Evolutionary conservation across 30 jellyfish, hydroid and myxozoan species (phyloP).

Genomic region (Rhopilema esculentum): DNA sequence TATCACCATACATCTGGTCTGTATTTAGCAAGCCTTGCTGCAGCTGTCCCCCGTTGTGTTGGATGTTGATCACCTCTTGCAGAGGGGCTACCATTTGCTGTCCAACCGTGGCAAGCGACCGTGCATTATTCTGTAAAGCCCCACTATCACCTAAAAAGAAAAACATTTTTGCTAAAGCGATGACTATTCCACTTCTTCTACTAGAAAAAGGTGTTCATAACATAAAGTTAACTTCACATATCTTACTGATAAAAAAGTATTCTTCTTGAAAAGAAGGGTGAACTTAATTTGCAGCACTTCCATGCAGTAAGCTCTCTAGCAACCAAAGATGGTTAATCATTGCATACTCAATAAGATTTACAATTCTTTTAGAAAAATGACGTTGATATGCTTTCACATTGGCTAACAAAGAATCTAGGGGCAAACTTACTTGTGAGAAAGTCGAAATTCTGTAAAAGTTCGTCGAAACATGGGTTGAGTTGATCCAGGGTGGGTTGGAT

Average conservation of each 20-base stretch:
- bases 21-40: conserved; percentile 43
- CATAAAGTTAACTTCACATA: no score
- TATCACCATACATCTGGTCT: conserved; percentile 38
- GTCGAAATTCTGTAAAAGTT: conserved; percentile 90
- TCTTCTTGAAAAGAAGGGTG: no score
- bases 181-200: neutral
- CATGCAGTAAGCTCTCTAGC: no score
- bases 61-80: conserved; percentile 21
- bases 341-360: no score
- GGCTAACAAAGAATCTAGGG: no score
- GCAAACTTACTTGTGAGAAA: conserved; percentile 80
- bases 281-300: no score
- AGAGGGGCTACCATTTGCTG: conserved; percentile 11
- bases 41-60: neutral
- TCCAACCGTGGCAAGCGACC: conserved; percentile 57
- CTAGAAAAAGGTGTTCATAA: no score
- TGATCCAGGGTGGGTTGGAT: conserved; percentile 95
- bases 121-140: conserved; percentile 13
- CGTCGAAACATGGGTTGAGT: conserved; percentile 96
- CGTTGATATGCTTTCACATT: no score
- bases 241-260: no score
- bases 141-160: conserved; percentile 51
- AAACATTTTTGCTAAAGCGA: no score
- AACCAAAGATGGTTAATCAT: no score
- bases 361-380: no score